Base-by-base conservation (phyloP, 2,113 vertebrate species). In the Accipiter virgatus region DNA sequence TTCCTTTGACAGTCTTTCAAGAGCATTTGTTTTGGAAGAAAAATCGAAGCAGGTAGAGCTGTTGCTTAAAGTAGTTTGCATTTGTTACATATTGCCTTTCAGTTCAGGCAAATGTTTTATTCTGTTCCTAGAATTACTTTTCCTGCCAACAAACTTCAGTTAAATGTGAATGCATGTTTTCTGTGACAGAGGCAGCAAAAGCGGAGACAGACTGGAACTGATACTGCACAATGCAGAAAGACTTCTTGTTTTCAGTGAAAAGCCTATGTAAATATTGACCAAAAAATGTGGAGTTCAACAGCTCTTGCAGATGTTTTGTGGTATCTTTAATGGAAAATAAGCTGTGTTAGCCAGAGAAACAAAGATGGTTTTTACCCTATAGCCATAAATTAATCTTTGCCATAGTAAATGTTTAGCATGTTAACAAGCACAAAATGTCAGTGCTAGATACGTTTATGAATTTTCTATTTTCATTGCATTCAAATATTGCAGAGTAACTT, bases 31-130 rank as follows among this genome's bases (percentile, higher is more conserved):
- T 92, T 88, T 90, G 65, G 83, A 75, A 89, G 56, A 75, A 90
- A 84, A 85, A 74, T 48, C 43, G 74, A 77, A 75, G 61, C 34
- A 68, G 45, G 42, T 86, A 93, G 94, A 95, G 66, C 81, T 94
- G 87, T 84, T 96, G 96, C 82, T 97, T 97, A 94, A 97, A 96
- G 94, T 90, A 90, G 72, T 90, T 98, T 85, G 63, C 27, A 81
- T 95, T 96, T 97, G 80, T 97, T 97, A 80, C 16, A 14, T 63
- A 32, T 18, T 67, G 55, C 27, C 27, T 97, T 97, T 97, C 93
- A 95, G 96, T 96, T 98, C 96, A 95, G 90, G 71, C 92, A 95
- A 97, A 96, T 62, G 75, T 93, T 96, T 95, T 19, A 55, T 97
- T 96, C 93, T 96, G 52, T 88, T 50, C 88, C 34, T 97, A 94